A percentile compares a stretch with the other conserved stretches of the same genome.
phyloP scores from a whole-genome alignment of 2,888 invertebrate species.

The Pristionchus japonicus region DNA sequence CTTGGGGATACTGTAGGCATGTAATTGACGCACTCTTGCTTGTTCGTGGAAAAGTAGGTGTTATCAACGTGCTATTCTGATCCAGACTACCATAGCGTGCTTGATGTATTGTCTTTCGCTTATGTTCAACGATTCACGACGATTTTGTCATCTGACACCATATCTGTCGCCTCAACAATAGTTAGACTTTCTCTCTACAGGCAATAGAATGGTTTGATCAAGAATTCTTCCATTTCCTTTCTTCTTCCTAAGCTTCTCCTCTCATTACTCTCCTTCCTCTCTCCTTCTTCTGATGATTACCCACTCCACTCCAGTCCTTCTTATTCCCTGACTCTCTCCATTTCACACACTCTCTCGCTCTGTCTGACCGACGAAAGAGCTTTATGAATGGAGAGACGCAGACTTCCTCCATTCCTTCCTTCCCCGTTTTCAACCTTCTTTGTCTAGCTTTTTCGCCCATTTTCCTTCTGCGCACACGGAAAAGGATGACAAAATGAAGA shows the following conservation, averaged over 20 bases:
- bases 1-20: too few species aligned
- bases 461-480: conserved; percentile 26
- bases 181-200: neutral
- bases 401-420: neutral
- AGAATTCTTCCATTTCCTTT: conserved; percentile 1
- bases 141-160: neutral
- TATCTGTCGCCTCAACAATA: neutral
- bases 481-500: neutral
- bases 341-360: too few species aligned
- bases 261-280: conserved; percentile 18
- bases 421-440: neutral
- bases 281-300: neutral
- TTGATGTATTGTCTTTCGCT: neutral
- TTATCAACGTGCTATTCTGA: too few species aligned
- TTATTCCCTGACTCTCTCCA: too few species aligned
- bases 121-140: neutral
- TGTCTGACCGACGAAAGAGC: neutral
- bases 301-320: neutral
- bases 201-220: conserved; percentile 3
- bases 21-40: too few species aligned
- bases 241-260: conserved; percentile 25
- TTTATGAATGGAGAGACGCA: neutral
- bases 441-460: neutral
- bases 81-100: too few species aligned
- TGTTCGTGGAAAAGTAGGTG: too few species aligned